Evolutionary conservation across 2,888 invertebrate genomes (phyloP).

Genomic region (Melanotus villosus): DNA sequence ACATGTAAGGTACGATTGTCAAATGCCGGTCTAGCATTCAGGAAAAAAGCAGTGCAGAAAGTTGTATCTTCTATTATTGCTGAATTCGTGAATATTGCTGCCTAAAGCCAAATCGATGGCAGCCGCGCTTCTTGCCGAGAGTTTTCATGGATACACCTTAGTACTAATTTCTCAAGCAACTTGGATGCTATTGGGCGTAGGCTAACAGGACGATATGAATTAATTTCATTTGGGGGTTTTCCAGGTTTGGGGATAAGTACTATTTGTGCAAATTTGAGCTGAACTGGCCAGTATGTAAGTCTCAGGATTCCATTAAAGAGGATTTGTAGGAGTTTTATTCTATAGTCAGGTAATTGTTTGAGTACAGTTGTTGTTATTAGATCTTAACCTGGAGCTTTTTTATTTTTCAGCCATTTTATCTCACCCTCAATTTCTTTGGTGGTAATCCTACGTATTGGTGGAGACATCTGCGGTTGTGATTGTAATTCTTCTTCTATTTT

Average conservation of each 20-base stretch:
- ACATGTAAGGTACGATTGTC: conserved; percentile 5
- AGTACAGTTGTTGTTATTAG: no score
- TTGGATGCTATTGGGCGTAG: neutral
- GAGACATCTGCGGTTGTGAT: no score
- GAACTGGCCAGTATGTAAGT: neutral
- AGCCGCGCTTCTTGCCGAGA: conserved; percentile 5
- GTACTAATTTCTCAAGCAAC: neutral
- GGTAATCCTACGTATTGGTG: conserved; percentile 12
- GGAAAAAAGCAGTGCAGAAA: neutral
- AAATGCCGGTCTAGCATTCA: neutral
- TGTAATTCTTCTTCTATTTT: no score
- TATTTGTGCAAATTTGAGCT: conserved; percentile 1
- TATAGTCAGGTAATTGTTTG: no score
- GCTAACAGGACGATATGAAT: no score
- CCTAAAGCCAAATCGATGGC: conserved; percentile 19
- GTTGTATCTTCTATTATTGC: conserved; percentile 6
- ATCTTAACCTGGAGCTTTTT: no score
- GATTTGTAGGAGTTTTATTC: conserved; percentile 1
- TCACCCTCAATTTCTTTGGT: neutral
- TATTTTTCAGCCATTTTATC: conserved; percentile 5
- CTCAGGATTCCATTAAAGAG: no score
- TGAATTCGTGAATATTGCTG: conserved; percentile 9
- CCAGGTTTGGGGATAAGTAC: neutral
- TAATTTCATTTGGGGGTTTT: conserved; percentile 4
- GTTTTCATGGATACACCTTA: neutral